Evolutionary conservation across 2,888 invertebrate species (phyloP).

Genomic region (Petrolisthes cinctipes): DNA sequence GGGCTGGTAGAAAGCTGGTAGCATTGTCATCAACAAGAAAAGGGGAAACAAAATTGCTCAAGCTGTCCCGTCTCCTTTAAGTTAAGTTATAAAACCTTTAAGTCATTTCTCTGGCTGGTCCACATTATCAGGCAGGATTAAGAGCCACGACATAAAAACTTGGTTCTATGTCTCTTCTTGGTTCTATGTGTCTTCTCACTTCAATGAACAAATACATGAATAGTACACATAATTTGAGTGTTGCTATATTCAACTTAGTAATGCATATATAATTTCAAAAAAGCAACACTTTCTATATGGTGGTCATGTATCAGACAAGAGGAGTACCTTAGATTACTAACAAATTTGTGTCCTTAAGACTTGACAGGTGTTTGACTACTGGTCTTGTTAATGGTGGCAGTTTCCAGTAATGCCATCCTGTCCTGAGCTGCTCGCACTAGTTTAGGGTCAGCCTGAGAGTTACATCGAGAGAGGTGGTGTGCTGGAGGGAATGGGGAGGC

Average conservation of each 20-base stretch:
- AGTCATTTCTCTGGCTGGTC: background rate
- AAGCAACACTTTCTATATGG: too few relatives aligned
- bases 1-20: too few relatives aligned
- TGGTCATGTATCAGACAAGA: too few relatives aligned
- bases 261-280: too few relatives aligned
- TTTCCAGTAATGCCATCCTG: constrained; percentile 40
- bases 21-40: too few relatives aligned
- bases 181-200: too few relatives aligned
- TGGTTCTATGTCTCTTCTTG: background rate
- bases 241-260: too few relatives aligned
- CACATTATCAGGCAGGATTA: background rate
- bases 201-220: too few relatives aligned
- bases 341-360: constrained; percentile 17
- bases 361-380: constrained; percentile 49
- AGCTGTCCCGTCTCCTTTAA: background rate
- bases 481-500: constrained; percentile 47
- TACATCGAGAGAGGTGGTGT: constrained; percentile 47
- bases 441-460: constrained; percentile 4
- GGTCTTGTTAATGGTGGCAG: constrained; percentile 22
- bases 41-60: too few relatives aligned
- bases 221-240: too few relatives aligned
- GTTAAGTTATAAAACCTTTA: constrained; percentile 6
- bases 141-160: background rate
- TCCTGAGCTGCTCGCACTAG: constrained; percentile 39
- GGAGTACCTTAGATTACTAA: too few relatives aligned